Evolutionary conservation across 2,888 invertebrate genomes (phyloP), one percentile per base, ranked within the genome.

Genomic region (Autographa gamma): DNA sequence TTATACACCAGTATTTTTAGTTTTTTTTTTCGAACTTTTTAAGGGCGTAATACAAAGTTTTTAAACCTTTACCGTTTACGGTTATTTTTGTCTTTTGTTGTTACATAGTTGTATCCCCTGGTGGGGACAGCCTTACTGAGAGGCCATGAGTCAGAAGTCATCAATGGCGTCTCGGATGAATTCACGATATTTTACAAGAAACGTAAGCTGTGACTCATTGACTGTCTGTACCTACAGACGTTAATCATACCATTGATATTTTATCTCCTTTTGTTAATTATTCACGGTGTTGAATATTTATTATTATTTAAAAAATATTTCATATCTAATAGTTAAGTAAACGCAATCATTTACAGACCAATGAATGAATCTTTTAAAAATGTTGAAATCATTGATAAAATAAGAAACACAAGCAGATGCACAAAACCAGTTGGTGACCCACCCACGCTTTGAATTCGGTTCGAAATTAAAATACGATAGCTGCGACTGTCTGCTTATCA

Each of bases 181-280:
- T 86, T 80, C 82, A 79, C 84, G 63, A 79, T 77, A 82, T 82
- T 84, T 88, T 88, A 84, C 84, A 71, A 86, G 85, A 88, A 86
- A 82, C 80, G 75, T 71, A 63, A 60, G 60, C 25, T 41, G 73
- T 88, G 88, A 88, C 78, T 88, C 88, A 86, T 74, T 71, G 69
- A 63, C 60, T 60, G 75, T 73, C 77, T 81, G 69, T 74, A 79
- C 79, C 80, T 74, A 71, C 72, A 73, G 66, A 80, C 66, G 78
- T 81, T 76, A 81, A 81, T 73, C 73, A 78, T 80, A 52, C 63
- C 61, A 74, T 81, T 76, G 74, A 82, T 71, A 73, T 74, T 79
- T 74, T 38, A 73, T 79, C 69, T 73, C 6, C 64, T 69, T 54
- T 71, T 71, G 64, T 72, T 41, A 54, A 60, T 60, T 52, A 25